Conservation (phyloP, 2,888 invertebrate genomes). For the Tetropium fuscum region DNA sequence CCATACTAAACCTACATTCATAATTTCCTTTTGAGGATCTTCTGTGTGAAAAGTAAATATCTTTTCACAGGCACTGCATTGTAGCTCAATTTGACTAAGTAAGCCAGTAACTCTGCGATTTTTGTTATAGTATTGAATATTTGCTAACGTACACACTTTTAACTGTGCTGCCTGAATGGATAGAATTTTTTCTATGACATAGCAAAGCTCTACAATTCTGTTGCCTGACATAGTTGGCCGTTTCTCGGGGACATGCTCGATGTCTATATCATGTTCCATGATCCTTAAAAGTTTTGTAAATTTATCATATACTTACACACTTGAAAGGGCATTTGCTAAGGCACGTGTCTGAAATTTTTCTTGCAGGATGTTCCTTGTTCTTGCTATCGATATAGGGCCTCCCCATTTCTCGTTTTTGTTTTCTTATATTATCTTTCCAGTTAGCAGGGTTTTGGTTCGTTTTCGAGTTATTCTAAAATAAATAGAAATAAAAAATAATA, state of each 20-base stretch:
- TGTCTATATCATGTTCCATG: background rate
- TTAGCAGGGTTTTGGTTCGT: too few species aligned
- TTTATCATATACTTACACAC: too few species aligned
- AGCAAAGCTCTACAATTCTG: slow-evolving; percentile 1
- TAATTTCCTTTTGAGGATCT: background rate
- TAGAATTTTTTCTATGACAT: background rate
- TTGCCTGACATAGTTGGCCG: background rate
- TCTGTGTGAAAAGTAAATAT: background rate
- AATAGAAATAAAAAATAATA: too few species aligned
- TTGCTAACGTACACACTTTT: background rate
- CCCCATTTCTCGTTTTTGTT: too few species aligned
- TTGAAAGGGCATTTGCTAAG: too few species aligned
- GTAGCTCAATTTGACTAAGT: background rate
- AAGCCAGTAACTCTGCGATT: background rate
- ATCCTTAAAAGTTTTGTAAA: too few species aligned
- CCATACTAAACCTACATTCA: background rate
- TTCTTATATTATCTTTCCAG: too few species aligned
- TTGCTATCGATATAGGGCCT: too few species aligned
- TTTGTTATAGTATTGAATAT: background rate
- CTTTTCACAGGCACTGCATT: background rate
- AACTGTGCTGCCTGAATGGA: background rate
- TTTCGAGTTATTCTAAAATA: too few species aligned
- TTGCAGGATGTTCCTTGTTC: too few species aligned
- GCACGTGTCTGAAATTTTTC: too few species aligned
- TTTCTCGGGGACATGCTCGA: background rate